Base-by-base conservation (phyloP, 2,888 invertebrate genomes). In the Cerastis leucographa region DNA sequence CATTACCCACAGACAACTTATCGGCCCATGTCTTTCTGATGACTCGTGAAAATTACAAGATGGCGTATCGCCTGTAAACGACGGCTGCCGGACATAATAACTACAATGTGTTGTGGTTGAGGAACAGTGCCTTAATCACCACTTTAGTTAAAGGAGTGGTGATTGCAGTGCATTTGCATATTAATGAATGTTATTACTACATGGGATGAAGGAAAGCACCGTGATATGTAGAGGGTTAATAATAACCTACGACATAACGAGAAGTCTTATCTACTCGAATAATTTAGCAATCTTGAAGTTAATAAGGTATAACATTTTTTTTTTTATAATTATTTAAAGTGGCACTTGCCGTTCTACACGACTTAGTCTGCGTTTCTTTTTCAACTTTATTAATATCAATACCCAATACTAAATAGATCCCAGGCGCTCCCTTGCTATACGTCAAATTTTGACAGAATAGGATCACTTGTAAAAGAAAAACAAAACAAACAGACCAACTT, bases 1-100 rank as follows among this genome's bases (percentile, higher is more conserved):
- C 85, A 84, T 84, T 84, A 82, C 83, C 83, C 73, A 56, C 85
- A 82, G 74, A 85, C 84, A 85, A 85, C 69, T 77, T 77, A 78
- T 73, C 76, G 73, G 59, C 22, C 71, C 56, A 72, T 70, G 71
- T 71, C 69, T 74, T 85, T 70, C 59, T 85, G 82, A 81, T 81
- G 74, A 76, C 75, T 81, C 82, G 85, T 74, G 77, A 69, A 84
- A 85, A 74, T 85, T 74, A 81, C 65, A 72, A 72, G 80, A 80
- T 78, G 56, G 65, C 80, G 62, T 35, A 64, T 84, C 29, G 65
- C 59, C 14, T 59, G 35, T 59, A n/a, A 77, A 67, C 80, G 51
- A 76, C n/a, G 56, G 25, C 42, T 64, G n/a, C 51, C 25, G 64
- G 9, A 81, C 51, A n/a, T 76, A 68, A 75, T 65, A 79, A 64